A percentile compares a stretch with the other conserved stretches of the same genome.
phyloP scores from a whole-genome alignment of 2,888 invertebrate genomes.

The Aricia artaxerxes region DNA sequence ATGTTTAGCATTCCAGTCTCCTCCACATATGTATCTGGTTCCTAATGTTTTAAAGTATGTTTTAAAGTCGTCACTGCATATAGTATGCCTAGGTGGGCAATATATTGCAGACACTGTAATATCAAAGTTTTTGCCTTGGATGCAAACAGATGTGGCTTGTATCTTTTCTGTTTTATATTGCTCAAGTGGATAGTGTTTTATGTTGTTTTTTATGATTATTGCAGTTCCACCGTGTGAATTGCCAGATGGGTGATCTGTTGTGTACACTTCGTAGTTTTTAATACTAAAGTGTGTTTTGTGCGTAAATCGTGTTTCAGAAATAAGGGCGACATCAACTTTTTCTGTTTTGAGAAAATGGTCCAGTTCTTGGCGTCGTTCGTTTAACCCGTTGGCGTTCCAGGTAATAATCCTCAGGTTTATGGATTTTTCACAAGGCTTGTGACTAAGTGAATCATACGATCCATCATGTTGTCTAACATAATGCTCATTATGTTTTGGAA shows the following conservation, averaged over 20 bases:
- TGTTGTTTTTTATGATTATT: not conserved
- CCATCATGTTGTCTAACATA: conserved; percentile 32
- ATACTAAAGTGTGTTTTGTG: not conserved
- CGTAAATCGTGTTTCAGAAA: not conserved
- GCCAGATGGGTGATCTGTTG: not conserved
- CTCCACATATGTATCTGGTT: not conserved
- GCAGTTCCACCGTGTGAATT: conserved; percentile 4
- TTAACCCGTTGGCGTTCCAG: too few relatives aligned
- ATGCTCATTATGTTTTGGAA: conserved; percentile 29
- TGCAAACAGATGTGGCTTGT: not conserved
- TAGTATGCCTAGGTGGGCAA: not conserved
- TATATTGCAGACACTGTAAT: not conserved
- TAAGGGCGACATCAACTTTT: not conserved
- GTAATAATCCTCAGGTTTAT: not conserved
- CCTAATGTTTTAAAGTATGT: not conserved
- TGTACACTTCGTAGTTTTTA: not conserved
- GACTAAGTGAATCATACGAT: too few relatives aligned
- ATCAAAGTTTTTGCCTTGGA: not conserved
- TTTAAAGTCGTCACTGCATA: not conserved
- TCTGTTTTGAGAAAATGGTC: not conserved
- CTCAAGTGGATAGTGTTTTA: not conserved
- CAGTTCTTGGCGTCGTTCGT: conserved; percentile 2
- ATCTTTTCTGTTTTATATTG: not conserved
- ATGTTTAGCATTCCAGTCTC: not conserved
- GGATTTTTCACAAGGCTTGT: too few relatives aligned